A percentile compares a stretch with the other conserved stretches of the same genome.
Evolutionary conservation across 2,888 invertebrate species (phyloP).

Genomic region (Agrilus biguttatus): DNA sequence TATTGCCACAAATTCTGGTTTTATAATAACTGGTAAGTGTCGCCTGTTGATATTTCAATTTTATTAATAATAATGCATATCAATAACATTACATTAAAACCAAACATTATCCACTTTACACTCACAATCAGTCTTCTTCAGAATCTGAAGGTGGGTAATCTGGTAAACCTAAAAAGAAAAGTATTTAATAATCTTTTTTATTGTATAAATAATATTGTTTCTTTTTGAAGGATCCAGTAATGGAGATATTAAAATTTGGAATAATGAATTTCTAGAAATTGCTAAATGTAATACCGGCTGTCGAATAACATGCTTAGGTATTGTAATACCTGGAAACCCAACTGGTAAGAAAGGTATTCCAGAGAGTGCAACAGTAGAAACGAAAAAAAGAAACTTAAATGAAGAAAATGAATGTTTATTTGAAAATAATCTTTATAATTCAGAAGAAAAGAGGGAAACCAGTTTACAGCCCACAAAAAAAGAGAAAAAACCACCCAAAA

Average conservation of each 20-base stretch:
- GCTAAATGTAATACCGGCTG: slow-evolving; percentile 49
- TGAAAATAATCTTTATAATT: no score
- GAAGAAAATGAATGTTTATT: no score
- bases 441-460: no score
- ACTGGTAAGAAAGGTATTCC: slow-evolving; percentile 5
- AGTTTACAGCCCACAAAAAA: no score
- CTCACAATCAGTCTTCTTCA: slow-evolving; percentile 23
- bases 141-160: slow-evolving; percentile 6
- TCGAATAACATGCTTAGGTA: slow-evolving; percentile 56
- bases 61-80: no score
- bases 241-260: slow-evolving; percentile 68
- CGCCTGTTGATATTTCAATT: no score
- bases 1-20: slow-evolving; percentile 39
- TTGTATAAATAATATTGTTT: background rate
- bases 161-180: slow-evolving; percentile 4
- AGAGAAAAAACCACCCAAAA: slow-evolving; percentile 19
- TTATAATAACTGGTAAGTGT: slow-evolving; percentile 40
- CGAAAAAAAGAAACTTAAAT: background rate
- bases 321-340: slow-evolving; percentile 36
- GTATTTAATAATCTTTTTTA: background rate
- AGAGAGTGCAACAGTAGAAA: slow-evolving; percentile 23
- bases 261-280: slow-evolving; percentile 35
- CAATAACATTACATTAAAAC: no score
- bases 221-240: slow-evolving; percentile 38
- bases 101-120: no score